Evolutionary conservation across 2,888 invertebrate genomes (phyloP).

Genomic region (Pristionchus mayeri): DNA sequence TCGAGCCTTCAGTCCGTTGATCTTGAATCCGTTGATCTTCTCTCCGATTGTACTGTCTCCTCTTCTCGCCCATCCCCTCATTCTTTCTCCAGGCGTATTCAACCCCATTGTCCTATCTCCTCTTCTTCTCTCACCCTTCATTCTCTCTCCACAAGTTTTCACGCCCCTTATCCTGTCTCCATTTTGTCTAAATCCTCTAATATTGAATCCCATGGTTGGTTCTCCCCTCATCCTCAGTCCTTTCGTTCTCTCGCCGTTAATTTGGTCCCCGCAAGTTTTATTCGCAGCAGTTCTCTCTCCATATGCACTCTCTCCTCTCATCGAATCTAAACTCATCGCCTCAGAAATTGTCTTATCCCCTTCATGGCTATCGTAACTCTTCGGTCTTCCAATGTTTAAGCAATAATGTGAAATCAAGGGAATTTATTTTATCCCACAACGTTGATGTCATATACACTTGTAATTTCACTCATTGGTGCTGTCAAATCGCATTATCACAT

Average conservation of each 20-base stretch:
- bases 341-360: constrained; percentile 57
- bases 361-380: constrained; percentile 55
- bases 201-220: constrained; percentile 56
- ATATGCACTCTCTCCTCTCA: constrained; percentile 56
- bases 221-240: constrained; percentile 58
- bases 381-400: no score
- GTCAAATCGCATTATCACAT: no score
- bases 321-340: constrained; percentile 52
- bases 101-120: constrained; percentile 7
- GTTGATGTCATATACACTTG: no score
- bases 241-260: constrained; percentile 63
- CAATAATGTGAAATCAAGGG: no score
- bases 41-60: constrained; percentile 71
- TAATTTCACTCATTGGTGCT: no score
- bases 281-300: constrained; percentile 59
- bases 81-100: constrained; percentile 57
- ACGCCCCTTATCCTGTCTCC: constrained; percentile 51
- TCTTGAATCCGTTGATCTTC: constrained; percentile 66
- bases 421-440: no score
- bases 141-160: constrained; percentile 56
- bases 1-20: constrained; percentile 69
- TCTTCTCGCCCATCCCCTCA: constrained; percentile 66
- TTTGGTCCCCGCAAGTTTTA: constrained; percentile 61
- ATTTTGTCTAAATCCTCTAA: constrained; percentile 60
- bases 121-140: constrained; percentile 52